A percentile compares a stretch with the other conserved stretches of the same genome.
phyloP scores from a whole-genome alignment of 1,140 invertebrate genomes.

The Neoseiulus cucumeris region DNA sequence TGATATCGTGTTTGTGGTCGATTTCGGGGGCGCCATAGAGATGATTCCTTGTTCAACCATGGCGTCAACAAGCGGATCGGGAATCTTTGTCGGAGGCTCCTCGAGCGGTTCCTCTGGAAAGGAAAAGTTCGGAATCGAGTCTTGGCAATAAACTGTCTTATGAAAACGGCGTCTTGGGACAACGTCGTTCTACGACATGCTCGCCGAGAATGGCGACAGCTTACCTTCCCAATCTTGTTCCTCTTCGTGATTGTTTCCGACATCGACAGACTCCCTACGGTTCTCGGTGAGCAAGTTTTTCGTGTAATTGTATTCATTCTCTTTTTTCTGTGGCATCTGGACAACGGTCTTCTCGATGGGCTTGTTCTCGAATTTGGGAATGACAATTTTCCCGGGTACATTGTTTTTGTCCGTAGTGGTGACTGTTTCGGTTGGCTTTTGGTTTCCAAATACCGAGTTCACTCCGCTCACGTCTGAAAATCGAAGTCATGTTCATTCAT shows the following conservation, averaged over 20 bases:
- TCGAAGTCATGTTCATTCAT: no score
- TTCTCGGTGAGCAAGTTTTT: slow-evolving; percentile 17
- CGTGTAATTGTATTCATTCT: slow-evolving; percentile 16
- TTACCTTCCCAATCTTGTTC: slow-evolving; percentile 29
- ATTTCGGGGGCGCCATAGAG: background rate
- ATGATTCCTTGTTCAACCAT: slow-evolving; percentile 12
- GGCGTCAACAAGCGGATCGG: slow-evolving; percentile 14
- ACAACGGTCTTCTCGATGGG: background rate
- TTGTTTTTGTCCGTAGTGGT: background rate
- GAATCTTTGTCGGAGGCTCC: slow-evolving; percentile 13
- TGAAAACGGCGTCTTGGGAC: no score
- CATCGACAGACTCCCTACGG: slow-evolving; percentile 16
- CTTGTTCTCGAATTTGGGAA: background rate
- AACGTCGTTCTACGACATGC: no score
- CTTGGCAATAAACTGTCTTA: no score
- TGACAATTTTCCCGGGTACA: background rate
- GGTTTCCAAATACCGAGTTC: background rate
- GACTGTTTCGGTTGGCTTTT: background rate
- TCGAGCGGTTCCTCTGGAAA: slow-evolving; percentile 19
- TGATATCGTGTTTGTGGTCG: background rate
- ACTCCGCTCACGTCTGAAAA: background rate
- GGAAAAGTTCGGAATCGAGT: no score
- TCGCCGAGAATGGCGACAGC: no score
- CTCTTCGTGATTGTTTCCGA: slow-evolving; percentile 21
- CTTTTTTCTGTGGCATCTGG: background rate